Evolutionary conservation across 2,113 vertebrate genomes (phyloP).

Genomic region (Tympanuchus pallidicinctus): DNA sequence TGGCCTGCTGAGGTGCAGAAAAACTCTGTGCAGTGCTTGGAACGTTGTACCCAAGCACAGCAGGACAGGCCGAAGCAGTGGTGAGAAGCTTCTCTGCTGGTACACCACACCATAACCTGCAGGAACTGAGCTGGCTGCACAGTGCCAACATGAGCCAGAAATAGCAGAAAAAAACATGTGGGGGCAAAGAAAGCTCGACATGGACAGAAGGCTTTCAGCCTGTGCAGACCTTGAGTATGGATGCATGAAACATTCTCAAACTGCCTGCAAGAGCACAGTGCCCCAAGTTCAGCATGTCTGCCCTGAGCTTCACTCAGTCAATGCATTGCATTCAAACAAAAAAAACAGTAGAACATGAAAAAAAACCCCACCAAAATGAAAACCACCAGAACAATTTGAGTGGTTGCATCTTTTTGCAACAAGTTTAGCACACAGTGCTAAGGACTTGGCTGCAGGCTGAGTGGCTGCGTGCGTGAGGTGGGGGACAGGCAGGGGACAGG

Average conservation of each 20-base stretch:
- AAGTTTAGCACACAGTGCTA: not conserved
- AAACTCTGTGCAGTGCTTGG: not conserved
- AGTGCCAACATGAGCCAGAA: accelerated
- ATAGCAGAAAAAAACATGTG: not conserved
- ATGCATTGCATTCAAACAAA: accelerated
- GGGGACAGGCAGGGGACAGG: not conserved
- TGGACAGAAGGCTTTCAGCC: not conserved
- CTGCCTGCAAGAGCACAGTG: accelerated
- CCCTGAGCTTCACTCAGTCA: not conserved
- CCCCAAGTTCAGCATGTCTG: not conserved
- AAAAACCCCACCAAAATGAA: too few species aligned
- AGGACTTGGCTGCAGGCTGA: not conserved
- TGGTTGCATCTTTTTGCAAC: conserved; percentile 9
- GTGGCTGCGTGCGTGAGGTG: not conserved
- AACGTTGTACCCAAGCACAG: not conserved
- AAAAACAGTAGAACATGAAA: accelerated
- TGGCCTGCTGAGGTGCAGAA: not conserved
- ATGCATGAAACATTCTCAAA: not conserved
- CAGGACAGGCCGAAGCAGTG: not conserved
- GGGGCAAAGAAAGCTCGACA: not conserved
- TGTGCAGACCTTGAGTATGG: accelerated
- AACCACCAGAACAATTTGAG: not conserved
- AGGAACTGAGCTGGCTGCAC: not conserved
- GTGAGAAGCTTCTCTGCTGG: not conserved
- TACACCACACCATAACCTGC: accelerated